Conservation (phyloP, 1,140 invertebrate species). For the Oncopeltus fasciatus region DNA sequence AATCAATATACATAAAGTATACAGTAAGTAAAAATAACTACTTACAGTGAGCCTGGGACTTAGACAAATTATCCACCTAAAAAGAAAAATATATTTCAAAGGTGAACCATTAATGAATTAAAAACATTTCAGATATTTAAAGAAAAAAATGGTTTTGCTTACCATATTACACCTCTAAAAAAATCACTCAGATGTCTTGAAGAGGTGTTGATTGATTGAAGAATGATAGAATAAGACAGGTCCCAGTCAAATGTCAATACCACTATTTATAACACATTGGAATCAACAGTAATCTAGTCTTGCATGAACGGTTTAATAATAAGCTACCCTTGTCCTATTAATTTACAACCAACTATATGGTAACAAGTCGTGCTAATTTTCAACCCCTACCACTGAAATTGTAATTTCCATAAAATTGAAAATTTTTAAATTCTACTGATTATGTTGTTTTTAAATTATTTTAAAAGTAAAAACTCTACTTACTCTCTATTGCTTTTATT, state of each 20-base stretch:
- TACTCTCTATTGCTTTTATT: too few relatives aligned
- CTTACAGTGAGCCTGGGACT: constrained; percentile 14
- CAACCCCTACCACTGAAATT: too few relatives aligned
- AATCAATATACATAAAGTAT: too few relatives aligned
- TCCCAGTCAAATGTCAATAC: constrained; percentile 1
- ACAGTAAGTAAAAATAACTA: too few relatives aligned
- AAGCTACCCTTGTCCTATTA: not conserved
- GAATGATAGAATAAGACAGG: not conserved
- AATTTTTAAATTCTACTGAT: too few relatives aligned
- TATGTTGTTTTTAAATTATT: too few relatives aligned
- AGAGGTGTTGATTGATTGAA: not conserved
- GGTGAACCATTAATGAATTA: not conserved
- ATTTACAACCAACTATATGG: not conserved
- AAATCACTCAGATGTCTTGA: not conserved
- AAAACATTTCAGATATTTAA: not conserved
- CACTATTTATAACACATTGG: constrained; percentile 1
- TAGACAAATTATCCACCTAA: constrained; percentile 3
- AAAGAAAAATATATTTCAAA: not conserved
- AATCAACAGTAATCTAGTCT: constrained; percentile 6
- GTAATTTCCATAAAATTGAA: too few relatives aligned
- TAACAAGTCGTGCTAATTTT: too few relatives aligned
- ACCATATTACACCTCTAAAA: not conserved
- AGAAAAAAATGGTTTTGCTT: not conserved
- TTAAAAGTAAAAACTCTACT: too few relatives aligned
- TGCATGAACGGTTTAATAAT: not conserved